phyloP scores from a whole-genome alignment of 1,140 invertebrate genomes.

The Drosophila sp. region DNA sequence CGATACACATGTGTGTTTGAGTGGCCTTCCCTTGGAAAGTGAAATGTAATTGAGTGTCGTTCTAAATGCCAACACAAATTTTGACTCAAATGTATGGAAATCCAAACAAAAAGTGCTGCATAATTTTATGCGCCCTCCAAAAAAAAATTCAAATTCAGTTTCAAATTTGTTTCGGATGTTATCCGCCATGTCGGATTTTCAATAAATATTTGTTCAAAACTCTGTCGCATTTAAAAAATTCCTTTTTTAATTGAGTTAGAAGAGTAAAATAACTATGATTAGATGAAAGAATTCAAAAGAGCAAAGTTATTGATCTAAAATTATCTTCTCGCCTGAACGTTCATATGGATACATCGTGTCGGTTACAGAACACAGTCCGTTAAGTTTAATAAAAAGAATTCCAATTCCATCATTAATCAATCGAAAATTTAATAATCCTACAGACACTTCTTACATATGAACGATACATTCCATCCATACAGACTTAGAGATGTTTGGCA shows the following conservation, averaged over 20 bases:
- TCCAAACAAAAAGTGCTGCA: slow-evolving; percentile 56
- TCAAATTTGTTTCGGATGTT: not conserved
- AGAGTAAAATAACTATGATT: no score
- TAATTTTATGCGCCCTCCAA: slow-evolving; percentile 53
- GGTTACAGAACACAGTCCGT: not conserved
- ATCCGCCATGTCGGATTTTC: no score
- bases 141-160: slow-evolving; percentile 21
- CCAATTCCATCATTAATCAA: not conserved
- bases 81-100: slow-evolving; percentile 53
- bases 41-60: slow-evolving; percentile 74
- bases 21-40: slow-evolving; percentile 76
- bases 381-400: not conserved
- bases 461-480: slow-evolving; percentile 35
- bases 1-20: slow-evolving; percentile 46
- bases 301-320: no score
- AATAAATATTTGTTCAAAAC: no score
- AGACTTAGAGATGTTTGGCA: not conserved
- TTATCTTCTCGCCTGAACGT: no score
- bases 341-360: no score
- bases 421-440: not conserved
- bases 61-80: slow-evolving; percentile 61
- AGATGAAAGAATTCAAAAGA: no score
- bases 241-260: no score
- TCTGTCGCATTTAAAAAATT: no score
- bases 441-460: not conserved